These are phyloP conservation scores for Rynchops niger DNA, from an alignment of 2,113 vertebrate genomes.

Conservation along the genomic window DNA sequence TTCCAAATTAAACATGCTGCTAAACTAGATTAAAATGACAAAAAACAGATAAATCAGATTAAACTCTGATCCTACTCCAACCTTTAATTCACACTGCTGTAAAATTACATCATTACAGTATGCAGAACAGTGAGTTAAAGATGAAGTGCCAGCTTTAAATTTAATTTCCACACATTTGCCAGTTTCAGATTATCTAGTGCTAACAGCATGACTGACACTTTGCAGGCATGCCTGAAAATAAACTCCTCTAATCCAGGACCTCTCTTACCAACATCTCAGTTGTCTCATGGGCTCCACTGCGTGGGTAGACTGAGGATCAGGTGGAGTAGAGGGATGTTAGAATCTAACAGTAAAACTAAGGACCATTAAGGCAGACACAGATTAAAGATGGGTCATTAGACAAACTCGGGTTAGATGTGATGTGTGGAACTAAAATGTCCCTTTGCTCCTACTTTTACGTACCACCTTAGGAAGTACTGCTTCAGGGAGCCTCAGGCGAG, in stretches of 20 bases:
- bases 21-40: conserved; percentile 57
- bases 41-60: conserved; percentile 38
- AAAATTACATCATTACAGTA: conserved; percentile 55
- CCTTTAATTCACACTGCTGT: conserved; percentile 56
- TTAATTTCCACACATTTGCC: conserved; percentile 55
- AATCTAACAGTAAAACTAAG: not conserved
- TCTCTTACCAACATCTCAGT: not conserved
- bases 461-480: not conserved
- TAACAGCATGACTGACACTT: conserved; percentile 52
- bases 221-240: conserved; percentile 41
- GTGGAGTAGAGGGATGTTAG: not conserved
- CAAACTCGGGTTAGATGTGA: not conserved
- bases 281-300: not conserved
- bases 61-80: conserved; percentile 54
- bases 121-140: conserved; percentile 56
- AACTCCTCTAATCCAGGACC: conserved; percentile 28
- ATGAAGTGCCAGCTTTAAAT: conserved; percentile 54
- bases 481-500: not conserved
- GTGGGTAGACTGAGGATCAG: not conserved
- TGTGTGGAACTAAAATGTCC: not conserved
- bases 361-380: not conserved
- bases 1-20: conserved; percentile 52
- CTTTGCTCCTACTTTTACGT: not conserved
- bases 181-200: conserved; percentile 46
- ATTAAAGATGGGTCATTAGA: not conserved